These are phyloP conservation scores for Mesoligia furuncula DNA, from an alignment of 2,888 invertebrate species.

Conservation along the genomic window DNA sequence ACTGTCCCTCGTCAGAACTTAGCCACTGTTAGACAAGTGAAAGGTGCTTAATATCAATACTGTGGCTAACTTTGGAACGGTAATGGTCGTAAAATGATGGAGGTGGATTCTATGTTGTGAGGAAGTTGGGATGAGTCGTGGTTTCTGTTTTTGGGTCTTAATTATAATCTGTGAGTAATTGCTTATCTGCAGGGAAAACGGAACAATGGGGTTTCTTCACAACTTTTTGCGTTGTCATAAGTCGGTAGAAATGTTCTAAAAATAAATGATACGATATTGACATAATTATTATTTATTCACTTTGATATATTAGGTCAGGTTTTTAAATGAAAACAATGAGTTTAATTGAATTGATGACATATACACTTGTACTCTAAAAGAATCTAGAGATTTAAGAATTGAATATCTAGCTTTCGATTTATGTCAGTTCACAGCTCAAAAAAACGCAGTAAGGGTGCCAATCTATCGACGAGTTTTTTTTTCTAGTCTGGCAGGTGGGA, in stretches of 20 bases:
- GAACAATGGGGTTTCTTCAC: background rate
- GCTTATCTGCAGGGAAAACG: background rate
- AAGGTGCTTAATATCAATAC: constrained; percentile 43
- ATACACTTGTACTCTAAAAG: background rate
- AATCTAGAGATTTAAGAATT: background rate
- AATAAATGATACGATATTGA: background rate
- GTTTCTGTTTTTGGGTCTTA: background rate
- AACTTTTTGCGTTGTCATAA: background rate
- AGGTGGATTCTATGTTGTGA: background rate
- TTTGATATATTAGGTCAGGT: background rate
- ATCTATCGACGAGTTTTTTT: no score
- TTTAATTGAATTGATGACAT: background rate
- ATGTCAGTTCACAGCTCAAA: background rate
- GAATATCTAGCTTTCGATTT: background rate
- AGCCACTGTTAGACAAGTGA: background rate
- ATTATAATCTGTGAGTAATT: background rate
- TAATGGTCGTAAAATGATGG: constrained; percentile 4
- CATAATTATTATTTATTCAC: no score
- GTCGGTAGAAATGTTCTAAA: background rate
- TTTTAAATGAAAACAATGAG: no score
- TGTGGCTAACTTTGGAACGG: constrained; percentile 39
- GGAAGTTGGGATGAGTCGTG: background rate
- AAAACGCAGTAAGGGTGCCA: background rate
- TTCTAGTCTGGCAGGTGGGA: no score
- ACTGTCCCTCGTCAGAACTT: constrained; percentile 32